A percentile compares a stretch with the other conserved stretches of the same genome.
Conservation (phyloP, 2,888 invertebrate species). For the Acronicta alni region DNA sequence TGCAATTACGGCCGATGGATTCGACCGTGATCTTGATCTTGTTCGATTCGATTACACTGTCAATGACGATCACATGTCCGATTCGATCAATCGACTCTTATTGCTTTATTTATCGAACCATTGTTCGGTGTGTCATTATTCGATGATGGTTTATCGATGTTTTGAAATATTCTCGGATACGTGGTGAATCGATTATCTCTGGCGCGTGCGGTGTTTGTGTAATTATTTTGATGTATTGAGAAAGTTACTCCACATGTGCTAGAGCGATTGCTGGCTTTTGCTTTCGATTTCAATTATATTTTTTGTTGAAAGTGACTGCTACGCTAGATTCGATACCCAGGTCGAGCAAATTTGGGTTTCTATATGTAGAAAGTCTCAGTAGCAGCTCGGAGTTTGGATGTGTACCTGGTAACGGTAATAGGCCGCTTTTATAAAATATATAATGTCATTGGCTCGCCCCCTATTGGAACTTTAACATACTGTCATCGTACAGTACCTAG, state of each 20-base stretch:
- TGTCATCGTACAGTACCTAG: too few species aligned
- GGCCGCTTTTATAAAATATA: too few species aligned
- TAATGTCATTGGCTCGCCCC: too few species aligned
- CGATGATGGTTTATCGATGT: constrained; percentile 50
- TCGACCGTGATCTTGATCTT: constrained; percentile 80
- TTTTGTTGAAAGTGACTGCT: too few species aligned
- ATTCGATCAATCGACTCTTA: constrained; percentile 60
- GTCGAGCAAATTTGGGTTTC: too few species aligned
- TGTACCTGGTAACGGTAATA: too few species aligned
- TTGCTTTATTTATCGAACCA: constrained; percentile 52
- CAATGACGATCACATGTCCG: constrained; percentile 63
- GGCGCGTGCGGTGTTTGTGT: constrained; percentile 21
- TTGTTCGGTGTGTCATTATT: constrained; percentile 52
- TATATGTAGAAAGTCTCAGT: too few species aligned
- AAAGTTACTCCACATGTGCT: neutral
- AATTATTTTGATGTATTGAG: constrained; percentile 11
- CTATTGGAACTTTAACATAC: too few species aligned
- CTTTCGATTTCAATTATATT: constrained; percentile 14
- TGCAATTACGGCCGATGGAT: constrained; percentile 62
- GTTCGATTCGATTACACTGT: constrained; percentile 72
- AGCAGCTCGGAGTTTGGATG: too few species aligned
- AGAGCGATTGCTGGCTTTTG: neutral
- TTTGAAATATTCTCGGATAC: constrained; percentile 39
- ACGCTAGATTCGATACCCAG: too few species aligned
- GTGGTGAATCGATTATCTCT: constrained; percentile 28